Evolutionary conservation across 2,888 invertebrate species (phyloP).

Genomic region (Tetranychus truncatus): DNA sequence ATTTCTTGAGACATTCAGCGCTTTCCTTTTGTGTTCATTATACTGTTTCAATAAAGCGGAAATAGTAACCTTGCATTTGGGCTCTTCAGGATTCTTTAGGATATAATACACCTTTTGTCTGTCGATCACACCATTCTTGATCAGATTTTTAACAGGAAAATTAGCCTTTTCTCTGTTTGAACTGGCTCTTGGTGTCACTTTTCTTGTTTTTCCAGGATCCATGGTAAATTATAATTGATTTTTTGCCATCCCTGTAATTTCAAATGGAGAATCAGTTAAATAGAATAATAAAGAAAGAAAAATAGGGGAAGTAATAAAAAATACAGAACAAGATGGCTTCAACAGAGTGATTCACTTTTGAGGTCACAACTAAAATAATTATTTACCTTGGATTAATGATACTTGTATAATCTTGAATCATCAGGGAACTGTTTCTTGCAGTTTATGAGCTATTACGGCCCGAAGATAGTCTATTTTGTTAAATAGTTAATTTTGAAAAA

Average conservation of each 20-base stretch:
- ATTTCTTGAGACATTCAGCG: neutral
- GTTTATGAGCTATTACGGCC: neutral
- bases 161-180: neutral
- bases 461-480: neutral
- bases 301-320: neutral
- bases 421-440: neutral
- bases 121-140: neutral
- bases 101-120: neutral
- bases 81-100: conserved; percentile 8
- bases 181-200: neutral
- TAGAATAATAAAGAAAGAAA: neutral
- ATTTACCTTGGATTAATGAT: neutral
- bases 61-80: conserved; percentile 6
- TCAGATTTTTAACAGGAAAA: neutral
- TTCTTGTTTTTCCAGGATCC: neutral
- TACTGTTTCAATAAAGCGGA: neutral
- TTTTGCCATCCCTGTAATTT: neutral
- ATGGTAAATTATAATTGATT: neutral
- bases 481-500: neutral
- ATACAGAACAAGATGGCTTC: neutral
- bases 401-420: neutral
- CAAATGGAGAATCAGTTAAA: neutral
- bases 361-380: neutral
- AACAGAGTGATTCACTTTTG: neutral
- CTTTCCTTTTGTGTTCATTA: neutral